Conservation (phyloP, 2,888 invertebrate species). For the Hypolimnas misippus region DNA sequence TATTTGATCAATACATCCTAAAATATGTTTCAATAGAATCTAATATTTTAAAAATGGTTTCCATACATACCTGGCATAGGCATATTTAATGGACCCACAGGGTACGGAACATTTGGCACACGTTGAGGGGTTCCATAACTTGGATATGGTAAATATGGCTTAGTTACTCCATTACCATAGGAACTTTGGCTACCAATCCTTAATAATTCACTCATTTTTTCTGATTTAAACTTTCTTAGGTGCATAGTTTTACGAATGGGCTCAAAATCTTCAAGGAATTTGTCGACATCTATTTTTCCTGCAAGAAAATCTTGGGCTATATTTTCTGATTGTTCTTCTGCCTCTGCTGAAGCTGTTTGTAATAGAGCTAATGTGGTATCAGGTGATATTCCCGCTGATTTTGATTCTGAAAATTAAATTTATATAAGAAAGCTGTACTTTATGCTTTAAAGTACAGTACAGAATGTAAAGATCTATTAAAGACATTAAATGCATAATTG, state of each 20-base stretch:
- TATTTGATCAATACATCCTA: neutral
- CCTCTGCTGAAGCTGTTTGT: slow-evolving; percentile 95
- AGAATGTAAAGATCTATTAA: no score
- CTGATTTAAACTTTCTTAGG: slow-evolving; percentile 94
- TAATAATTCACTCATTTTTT: slow-evolving; percentile 93
- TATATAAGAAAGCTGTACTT: neutral
- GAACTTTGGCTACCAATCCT: slow-evolving; percentile 64
- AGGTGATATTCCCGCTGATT: slow-evolving; percentile 90
- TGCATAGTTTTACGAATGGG: slow-evolving; percentile 85
- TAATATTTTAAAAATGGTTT: slow-evolving; percentile 67
- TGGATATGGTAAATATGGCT: slow-evolving; percentile 75
- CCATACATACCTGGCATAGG: slow-evolving; percentile 88
- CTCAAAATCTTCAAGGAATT: slow-evolving; percentile 93
- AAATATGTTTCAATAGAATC: neutral
- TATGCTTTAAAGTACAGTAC: no score
- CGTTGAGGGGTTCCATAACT: slow-evolving; percentile 74
- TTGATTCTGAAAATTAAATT: slow-evolving; percentile 84
- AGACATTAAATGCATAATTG: no score
- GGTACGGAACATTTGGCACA: slow-evolving; percentile 87
- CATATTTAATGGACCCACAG: slow-evolving; percentile 89
- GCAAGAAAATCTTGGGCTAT: slow-evolving; percentile 91
- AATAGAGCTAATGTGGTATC: slow-evolving; percentile 95
- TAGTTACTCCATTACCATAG: slow-evolving; percentile 69
- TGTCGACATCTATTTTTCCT: slow-evolving; percentile 88
- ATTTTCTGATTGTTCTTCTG: slow-evolving; percentile 96